Conservation (phyloP, 2,113 vertebrate genomes). For the Cercocebus atys region DNA sequence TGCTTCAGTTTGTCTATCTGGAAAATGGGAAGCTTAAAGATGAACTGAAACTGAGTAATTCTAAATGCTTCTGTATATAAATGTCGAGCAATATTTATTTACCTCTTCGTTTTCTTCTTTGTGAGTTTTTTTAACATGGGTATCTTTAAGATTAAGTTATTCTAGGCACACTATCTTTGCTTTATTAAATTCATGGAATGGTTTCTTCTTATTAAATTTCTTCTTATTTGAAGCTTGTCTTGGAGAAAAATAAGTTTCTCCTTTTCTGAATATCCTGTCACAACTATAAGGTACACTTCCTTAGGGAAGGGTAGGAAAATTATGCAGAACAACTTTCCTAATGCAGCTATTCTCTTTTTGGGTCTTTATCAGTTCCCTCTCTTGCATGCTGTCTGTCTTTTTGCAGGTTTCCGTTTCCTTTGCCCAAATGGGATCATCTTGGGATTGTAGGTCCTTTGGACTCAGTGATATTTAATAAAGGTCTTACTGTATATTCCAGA, state of each 20-base stretch:
- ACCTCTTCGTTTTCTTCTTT: background rate
- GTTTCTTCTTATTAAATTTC: constrained; percentile 23
- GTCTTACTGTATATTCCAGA: background rate
- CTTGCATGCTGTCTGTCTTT: background rate
- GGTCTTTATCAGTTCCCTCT: background rate
- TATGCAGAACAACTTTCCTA: constrained; percentile 19
- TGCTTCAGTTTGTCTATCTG: background rate
- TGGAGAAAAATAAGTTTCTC: constrained; percentile 29
- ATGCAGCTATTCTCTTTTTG: background rate
- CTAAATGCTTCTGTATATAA: background rate
- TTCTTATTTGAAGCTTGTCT: background rate
- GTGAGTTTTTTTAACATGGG: background rate
- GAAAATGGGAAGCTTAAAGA: background rate
- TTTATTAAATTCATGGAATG: background rate
- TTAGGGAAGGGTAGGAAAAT: constrained; percentile 6
- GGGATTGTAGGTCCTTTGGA: background rate
- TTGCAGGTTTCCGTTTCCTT: constrained; percentile 21
- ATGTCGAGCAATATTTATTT: background rate
- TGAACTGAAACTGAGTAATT: background rate
- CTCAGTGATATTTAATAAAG: constrained; percentile 25
- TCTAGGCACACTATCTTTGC: background rate
- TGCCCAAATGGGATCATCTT: background rate
- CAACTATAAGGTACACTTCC: background rate
- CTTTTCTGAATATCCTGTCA: constrained; percentile 4
- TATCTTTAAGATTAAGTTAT: constrained; percentile 41